Base-by-base conservation (phyloP, 2,113 vertebrate species). In the Podarcis muralis region DNA sequence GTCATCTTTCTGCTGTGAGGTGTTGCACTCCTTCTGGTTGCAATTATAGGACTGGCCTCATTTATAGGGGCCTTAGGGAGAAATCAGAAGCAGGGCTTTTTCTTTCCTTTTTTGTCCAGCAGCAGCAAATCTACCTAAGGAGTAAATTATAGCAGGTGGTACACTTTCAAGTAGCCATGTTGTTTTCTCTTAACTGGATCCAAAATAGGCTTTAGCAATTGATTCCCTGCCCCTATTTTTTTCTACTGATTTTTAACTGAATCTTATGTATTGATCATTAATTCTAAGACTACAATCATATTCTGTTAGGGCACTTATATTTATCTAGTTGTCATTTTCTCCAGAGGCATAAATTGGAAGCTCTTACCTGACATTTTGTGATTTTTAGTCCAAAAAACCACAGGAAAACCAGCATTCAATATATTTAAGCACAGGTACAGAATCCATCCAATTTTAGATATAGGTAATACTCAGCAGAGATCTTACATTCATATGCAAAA, bases 41-140 rank as follows among this genome's bases (percentile, higher is more conserved):
- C 74, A 86, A 86, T 86, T 78, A 86, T 15, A 78, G 59, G 15
- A 77, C 84, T 78, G 59, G 37, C 75, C 25, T 86, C 84, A 78
- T 77, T 48, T 68, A 86, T n/a, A 43, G 72, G 23, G 18, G 30
- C 75, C 57, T 78, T 78, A 66, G 59, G 62, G 75, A 62, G 23
- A 66, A 86, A 78, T 78, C 84, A 86, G 75, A 62, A 86, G 75
- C 84, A 84, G 25, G 18, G 8, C 27, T 53, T 48, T 53, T 72
- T 81, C 15, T 62, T 53, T 53, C 48, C 48, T 53, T 53, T 48
- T 53, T 53, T 53, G 48, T 53, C 11, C 48, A 53, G 48, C 48
- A 53, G 48, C 48, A 53, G 11, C 48, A 53, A 77, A 77, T 66
- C 57, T 86, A 22, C 57, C 84, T 57, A 86, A 86, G 59, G 16